Evolutionary conservation across 2,113 vertebrate genomes (phyloP).

Genomic region (Pelecanus crispus): DNA sequence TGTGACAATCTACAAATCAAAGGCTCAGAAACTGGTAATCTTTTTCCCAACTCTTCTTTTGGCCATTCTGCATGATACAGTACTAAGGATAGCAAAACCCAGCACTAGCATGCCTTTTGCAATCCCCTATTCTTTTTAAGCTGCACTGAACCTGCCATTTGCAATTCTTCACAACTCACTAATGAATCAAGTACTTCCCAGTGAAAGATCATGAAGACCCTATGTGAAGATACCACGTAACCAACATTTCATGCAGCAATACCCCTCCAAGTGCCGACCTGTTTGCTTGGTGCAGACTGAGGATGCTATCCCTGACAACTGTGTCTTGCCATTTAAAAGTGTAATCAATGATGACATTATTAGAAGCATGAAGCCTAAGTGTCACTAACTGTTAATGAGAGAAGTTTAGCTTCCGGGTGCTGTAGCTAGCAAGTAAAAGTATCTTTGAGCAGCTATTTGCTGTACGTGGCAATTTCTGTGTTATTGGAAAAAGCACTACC

Average conservation of each 20-base stretch:
- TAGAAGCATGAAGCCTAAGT: not conserved
- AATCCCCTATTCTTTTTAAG: not conserved
- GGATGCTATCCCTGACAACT: not conserved
- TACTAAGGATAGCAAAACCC: not conserved
- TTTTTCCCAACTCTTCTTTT: not conserved
- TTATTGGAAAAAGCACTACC: not conserved
- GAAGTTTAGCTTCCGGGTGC: not conserved
- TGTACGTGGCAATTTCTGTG: not conserved
- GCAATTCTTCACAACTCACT: not conserved
- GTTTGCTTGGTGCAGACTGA: not conserved
- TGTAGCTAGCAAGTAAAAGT: not conserved
- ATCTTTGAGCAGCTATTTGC: not conserved
- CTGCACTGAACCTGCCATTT: not conserved
- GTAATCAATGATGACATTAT: not conserved
- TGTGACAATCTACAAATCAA: not conserved
- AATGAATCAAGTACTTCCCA: not conserved
- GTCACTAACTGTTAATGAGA: conserved; percentile 8
- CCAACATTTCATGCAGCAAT: not conserved
- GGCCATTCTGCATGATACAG: no score
- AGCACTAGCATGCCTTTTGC: not conserved
- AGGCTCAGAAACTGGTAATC: not conserved
- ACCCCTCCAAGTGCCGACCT: not conserved
- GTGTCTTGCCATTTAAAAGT: not conserved
- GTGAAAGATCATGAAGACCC: not conserved
- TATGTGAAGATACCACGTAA: not conserved